Evolutionary conservation across 2,888 invertebrate species (phyloP).

Genomic region (Monopis laevigella): DNA sequence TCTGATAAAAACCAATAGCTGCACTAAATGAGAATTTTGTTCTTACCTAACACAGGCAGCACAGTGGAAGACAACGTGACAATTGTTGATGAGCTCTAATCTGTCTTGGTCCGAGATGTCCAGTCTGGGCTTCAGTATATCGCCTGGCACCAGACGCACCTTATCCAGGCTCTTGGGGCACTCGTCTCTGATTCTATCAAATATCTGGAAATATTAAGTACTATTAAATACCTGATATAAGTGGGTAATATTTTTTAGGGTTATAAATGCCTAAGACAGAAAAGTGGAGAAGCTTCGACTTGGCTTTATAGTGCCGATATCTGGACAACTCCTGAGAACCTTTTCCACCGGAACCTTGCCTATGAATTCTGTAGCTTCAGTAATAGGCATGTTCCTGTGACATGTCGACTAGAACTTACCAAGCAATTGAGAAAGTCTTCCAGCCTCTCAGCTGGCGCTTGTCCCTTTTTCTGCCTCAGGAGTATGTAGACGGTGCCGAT

Average conservation of each 20-base stretch:
- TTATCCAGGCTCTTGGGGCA: slow-evolving; percentile 42
- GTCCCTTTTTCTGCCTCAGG: slow-evolving; percentile 77
- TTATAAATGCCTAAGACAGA: no score
- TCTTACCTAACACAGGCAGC: slow-evolving; percentile 81
- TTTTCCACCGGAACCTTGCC: slow-evolving; percentile 86
- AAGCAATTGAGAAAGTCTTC: slow-evolving; percentile 63
- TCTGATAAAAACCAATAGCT: no score
- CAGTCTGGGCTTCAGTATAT: slow-evolving; percentile 69
- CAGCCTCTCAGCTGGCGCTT: slow-evolving; percentile 68
- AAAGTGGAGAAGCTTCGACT: no score
- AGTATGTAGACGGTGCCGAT: slow-evolving; percentile 75
- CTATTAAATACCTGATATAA: no score
- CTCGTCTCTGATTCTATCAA: no score
- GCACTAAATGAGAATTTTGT: no score
- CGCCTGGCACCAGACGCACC: slow-evolving; percentile 73
- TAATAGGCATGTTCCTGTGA: no score
- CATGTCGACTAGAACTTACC: slow-evolving; percentile 55
- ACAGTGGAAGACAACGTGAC: slow-evolving; percentile 82
- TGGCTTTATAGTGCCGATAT: slow-evolving; percentile 68
- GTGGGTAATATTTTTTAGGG: no score
- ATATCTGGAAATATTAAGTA: no score
- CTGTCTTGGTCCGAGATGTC: slow-evolving; percentile 68
- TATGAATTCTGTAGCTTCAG: no score
- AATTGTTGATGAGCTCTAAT: slow-evolving; percentile 64
- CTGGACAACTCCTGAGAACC: slow-evolving; percentile 73